A percentile compares a stretch with the other conserved stretches of the same genome.
Conservation (phyloP, 1,140 invertebrate species). For the Lordiphosa stackelbergi region DNA sequence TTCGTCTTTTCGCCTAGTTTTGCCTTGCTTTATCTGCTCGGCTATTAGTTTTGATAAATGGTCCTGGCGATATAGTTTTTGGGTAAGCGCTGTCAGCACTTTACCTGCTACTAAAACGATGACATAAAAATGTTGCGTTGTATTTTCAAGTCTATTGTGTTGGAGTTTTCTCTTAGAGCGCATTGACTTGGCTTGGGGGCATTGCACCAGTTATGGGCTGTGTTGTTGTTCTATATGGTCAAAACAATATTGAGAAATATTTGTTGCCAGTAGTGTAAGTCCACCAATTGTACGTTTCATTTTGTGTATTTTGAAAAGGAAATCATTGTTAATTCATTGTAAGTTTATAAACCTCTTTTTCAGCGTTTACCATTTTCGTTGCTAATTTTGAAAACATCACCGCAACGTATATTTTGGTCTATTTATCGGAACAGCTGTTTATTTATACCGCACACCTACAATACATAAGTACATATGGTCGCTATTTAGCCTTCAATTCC, state of each 20-base stretch:
- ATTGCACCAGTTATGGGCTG: background rate
- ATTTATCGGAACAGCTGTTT: too few species aligned
- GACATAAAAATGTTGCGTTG: constrained; percentile 9
- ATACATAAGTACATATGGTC: constrained; percentile 2
- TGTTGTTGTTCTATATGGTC: background rate
- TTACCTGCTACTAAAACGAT: constrained; percentile 15
- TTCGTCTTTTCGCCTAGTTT: constrained; percentile 13
- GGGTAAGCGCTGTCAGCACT: constrained; percentile 20
- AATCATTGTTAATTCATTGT: too few species aligned
- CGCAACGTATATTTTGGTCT: too few species aligned
- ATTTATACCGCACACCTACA: too few species aligned
- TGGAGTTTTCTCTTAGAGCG: background rate
- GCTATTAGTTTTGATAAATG: constrained; percentile 50
- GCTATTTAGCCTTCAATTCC: constrained; percentile 3
- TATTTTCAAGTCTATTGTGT: constrained; percentile 11
- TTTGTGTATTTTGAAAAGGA: too few species aligned
- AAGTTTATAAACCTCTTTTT: too few species aligned
- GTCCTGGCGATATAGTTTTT: constrained; percentile 18
- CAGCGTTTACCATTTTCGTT: too few species aligned
- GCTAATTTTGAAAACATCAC: constrained; percentile 11
- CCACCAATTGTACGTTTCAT: too few species aligned
- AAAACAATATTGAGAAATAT: too few species aligned
- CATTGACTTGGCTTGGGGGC: too few species aligned
- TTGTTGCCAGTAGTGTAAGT: too few species aligned
- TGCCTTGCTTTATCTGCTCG: constrained; percentile 26